phyloP scores from a whole-genome alignment of 1,140 invertebrate genomes.

The Riptortus pedestris region DNA sequence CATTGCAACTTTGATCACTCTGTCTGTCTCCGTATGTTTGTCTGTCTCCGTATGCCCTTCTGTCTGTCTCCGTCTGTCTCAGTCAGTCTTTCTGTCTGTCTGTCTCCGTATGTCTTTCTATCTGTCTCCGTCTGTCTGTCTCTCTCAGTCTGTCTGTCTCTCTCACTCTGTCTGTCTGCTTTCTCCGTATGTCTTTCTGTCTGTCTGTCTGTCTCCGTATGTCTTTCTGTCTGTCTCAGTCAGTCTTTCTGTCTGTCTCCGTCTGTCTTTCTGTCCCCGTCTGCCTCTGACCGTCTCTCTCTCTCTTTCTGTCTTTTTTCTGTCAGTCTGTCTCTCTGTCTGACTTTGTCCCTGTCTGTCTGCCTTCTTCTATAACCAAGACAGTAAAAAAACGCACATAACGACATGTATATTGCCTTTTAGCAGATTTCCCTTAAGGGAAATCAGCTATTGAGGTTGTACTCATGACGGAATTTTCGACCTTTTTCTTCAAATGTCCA shows the following conservation, averaged over 20 bases:
- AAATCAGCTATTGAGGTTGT: no score
- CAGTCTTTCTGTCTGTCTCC: slow-evolving; percentile 2
- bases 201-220: slow-evolving; percentile 7
- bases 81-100: slow-evolving; percentile 1
- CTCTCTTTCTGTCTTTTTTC: background rate
- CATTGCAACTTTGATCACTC: no score
- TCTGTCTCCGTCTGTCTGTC: slow-evolving; percentile 8
- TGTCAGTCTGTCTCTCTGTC: slow-evolving; percentile 8
- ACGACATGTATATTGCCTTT: no score
- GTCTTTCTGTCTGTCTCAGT: slow-evolving; percentile 4
- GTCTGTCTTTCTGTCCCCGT: background rate
- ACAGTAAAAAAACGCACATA: no score
- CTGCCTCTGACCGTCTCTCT: background rate
- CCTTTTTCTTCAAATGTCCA: no score
- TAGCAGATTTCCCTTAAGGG: no score
- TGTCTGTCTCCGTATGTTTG: slow-evolving; percentile 7
- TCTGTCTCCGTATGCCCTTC: background rate
- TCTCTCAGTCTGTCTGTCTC: slow-evolving; percentile 8
- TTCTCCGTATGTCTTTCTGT: background rate
- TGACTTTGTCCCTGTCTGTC: background rate
- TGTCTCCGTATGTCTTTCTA: background rate
- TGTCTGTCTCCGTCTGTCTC: slow-evolving; percentile 1
- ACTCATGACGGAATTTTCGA: no score
- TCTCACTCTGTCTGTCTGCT: slow-evolving; percentile 12
- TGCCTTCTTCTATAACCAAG: no score